Conservation (phyloP, 2,888 invertebrate species). For the Melipona bicolor region DNA sequence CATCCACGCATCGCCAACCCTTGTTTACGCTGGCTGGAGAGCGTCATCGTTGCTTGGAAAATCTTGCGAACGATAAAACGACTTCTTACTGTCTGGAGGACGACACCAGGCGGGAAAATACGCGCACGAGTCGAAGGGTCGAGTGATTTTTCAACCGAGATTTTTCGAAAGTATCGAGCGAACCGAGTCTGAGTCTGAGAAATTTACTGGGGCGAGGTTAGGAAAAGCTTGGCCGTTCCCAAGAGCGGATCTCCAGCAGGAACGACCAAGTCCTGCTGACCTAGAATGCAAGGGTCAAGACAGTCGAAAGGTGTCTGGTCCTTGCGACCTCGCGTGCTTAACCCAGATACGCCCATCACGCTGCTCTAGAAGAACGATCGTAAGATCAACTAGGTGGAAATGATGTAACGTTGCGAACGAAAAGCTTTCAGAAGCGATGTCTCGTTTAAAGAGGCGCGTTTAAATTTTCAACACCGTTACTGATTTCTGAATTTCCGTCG, state of each 20-base stretch:
- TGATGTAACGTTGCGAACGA: background rate
- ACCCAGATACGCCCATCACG: background rate
- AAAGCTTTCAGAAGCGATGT: background rate
- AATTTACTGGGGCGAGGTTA: background rate
- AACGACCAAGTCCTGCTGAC: background rate
- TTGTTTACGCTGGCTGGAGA: conserved; percentile 42
- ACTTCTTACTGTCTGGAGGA: background rate
- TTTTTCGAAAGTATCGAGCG: background rate
- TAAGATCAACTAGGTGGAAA: background rate
- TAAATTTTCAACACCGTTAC: too few relatives aligned
- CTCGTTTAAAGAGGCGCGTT: too few relatives aligned
- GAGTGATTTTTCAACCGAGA: background rate
- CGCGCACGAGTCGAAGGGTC: too few relatives aligned
- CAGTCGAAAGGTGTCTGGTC: background rate
- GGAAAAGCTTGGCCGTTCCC: background rate
- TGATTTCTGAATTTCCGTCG: too few relatives aligned
- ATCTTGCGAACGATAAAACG: background rate
- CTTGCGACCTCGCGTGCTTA: background rate
- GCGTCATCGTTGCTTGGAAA: conserved; percentile 13
- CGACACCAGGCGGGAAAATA: background rate
- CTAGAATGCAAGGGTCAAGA: background rate
- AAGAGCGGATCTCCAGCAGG: background rate
- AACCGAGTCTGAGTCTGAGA: background rate
- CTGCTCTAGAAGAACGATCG: background rate
- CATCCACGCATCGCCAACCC: conserved; percentile 27